Evolutionary conservation across 2,113 vertebrate genomes (phyloP), one percentile per base, ranked within the genome.

Genomic region (Cryptoleucopteryx plumbea): DNA sequence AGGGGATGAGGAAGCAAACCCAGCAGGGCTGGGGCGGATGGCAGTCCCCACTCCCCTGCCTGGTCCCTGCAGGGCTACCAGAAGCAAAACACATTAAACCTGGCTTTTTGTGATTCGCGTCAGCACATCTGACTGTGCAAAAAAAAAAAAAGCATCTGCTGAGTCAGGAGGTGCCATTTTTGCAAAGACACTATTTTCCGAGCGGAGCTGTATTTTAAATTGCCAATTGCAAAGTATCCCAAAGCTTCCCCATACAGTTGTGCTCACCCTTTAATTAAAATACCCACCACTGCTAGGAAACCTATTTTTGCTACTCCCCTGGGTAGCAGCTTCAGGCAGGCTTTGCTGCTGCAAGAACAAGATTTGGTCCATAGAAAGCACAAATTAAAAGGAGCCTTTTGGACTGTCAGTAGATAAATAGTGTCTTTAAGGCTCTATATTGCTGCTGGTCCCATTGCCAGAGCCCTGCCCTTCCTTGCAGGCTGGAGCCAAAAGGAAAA

Each of bases 241-340:
- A 92, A 88, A 93, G 94, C 94, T 94, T 96, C 82, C 72, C 80
- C 2, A 0, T 83, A 42, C 79, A 72, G 81, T 93, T 95, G 94
- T 87, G 77, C 90, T 95, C 89, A 91, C 93, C 93, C 95, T 95
- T 95, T 97, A 95, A 96, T 96, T 97, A 95, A 97, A 95, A 94
- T 95, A 50, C 86, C 96, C 84, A 93, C 84, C 58, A 73, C 93
- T 95, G 94, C 82, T 95, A 10, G 8, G 94, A 95, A 97, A 43
- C 96, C 95, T 97, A 93, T 90, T 97, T 97, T 96, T 95, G 89
- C 83, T 90, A 5, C 58, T 97, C 94, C 84, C 88, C 78, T 94
- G 95, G 89, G 94, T 77, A 65, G 86, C 32, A 16, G 91, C 94
- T 95, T 87, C 87, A 91, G 88, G 83, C 83, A 75, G 72, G 53